A percentile compares a stretch with the other conserved stretches of the same genome.
These are phyloP conservation scores for Pollenia amentaria DNA, from an alignment of 2,888 invertebrate genomes.

Conservation along the genomic window DNA sequence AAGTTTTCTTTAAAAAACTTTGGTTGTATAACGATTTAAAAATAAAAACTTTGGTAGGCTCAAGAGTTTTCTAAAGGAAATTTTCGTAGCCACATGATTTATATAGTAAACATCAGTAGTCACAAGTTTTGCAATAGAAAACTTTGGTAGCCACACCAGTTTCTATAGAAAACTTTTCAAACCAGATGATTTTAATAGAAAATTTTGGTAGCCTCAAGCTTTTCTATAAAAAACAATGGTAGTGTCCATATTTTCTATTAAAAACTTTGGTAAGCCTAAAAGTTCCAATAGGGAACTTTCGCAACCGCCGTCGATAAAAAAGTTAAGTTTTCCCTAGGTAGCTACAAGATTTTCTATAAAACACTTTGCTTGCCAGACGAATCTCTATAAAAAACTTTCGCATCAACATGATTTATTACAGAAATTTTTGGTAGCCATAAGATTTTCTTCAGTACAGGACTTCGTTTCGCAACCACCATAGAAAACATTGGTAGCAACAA, in stretches of 20 bases:
- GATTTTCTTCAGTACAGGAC: no score
- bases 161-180: background rate
- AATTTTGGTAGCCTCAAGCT: background rate
- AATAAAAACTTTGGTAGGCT: no score
- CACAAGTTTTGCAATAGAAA: no score
- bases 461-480: no score
- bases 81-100: no score
- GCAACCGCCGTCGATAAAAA: background rate
- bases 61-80: no score
- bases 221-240: background rate
- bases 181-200: no score
- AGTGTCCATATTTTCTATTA: background rate
- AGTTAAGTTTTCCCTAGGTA: no score
- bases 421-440: no score
- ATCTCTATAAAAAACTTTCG: background rate
- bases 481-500: background rate
- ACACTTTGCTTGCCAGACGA: background rate
- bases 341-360: background rate
- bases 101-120: no score
- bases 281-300: no score
- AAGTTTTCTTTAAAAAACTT: background rate
- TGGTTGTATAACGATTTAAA: background rate
- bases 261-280: background rate
- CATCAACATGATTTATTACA: background rate
- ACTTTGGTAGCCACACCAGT: background rate